Evolutionary conservation across 2,113 vertebrate genomes (phyloP).

Genomic region (Microcebus ravelobensis): DNA sequence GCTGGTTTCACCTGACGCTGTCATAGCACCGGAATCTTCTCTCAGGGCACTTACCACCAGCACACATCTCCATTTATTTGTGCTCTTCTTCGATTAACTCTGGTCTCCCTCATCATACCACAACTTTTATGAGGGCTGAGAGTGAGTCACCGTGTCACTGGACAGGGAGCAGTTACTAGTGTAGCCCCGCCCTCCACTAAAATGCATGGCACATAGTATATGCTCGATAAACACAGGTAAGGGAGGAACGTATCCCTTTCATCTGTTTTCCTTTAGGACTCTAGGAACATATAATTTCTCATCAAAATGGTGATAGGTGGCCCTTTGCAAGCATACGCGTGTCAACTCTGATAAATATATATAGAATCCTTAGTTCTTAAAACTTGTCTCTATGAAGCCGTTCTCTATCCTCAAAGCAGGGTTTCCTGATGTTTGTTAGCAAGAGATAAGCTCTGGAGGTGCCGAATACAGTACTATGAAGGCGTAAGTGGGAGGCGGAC

Average conservation of each 20-base stretch:
- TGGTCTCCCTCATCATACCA: background rate
- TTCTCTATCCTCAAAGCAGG: background rate
- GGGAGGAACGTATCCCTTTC: background rate
- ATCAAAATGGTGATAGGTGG: background rate
- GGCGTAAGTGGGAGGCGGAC: background rate
- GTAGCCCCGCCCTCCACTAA: background rate
- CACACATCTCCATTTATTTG: background rate
- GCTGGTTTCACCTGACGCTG: no score
- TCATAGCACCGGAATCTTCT: background rate
- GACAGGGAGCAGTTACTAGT: background rate
- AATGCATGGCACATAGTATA: background rate
- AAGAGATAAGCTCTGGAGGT: background rate
- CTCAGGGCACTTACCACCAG: background rate
- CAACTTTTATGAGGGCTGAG: background rate
- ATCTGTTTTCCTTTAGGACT: background rate
- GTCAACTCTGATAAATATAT: background rate
- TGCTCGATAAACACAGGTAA: background rate
- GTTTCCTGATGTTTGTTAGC: background rate
- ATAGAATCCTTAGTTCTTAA: background rate
- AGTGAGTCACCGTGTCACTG: background rate
- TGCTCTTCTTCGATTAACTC: background rate
- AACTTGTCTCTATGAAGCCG: background rate
- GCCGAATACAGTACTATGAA: rapidly evolving
- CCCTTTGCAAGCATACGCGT: background rate
- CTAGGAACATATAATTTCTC: background rate